Percentiles rank a stretch among this genome's conserved stretches.
phyloP scores from a whole-genome alignment of 2,888 invertebrate species.

The Harpalus rufipes region DNA sequence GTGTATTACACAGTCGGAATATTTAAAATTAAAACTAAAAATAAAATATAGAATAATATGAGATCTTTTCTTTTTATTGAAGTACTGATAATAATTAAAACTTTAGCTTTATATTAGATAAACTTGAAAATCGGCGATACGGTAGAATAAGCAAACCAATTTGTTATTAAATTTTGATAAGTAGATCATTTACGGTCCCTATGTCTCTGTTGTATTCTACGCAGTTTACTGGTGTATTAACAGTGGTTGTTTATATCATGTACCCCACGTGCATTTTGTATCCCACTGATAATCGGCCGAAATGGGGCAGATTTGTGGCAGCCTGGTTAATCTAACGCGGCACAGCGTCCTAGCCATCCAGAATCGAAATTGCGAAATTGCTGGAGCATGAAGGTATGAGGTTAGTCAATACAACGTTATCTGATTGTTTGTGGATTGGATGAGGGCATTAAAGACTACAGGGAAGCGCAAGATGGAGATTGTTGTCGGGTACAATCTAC shows the following conservation, averaged over 20 bases:
- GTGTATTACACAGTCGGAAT: too few species aligned
- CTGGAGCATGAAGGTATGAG: constrained; percentile 9
- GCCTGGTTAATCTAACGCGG: constrained; percentile 23
- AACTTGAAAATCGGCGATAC: too few species aligned
- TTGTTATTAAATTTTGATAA: constrained; percentile 1
- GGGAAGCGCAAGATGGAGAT: not conserved
- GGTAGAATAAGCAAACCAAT: not conserved
- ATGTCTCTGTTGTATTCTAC: not conserved
- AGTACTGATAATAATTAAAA: too few species aligned
- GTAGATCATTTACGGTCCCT: not conserved
- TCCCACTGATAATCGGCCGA: constrained; percentile 48
- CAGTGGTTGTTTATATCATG: constrained; percentile 20
- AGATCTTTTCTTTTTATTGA: too few species aligned
- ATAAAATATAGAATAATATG: too few species aligned
- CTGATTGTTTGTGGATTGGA: constrained; percentile 29
- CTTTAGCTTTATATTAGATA: too few species aligned
- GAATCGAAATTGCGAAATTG: constrained; percentile 54
- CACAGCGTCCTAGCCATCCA: not conserved
- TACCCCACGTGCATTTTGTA: constrained; percentile 45
- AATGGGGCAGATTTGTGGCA: constrained; percentile 51
- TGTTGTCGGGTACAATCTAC: not conserved
- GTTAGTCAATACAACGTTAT: constrained; percentile 11
- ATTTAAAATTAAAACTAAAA: too few species aligned
- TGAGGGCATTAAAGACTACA: not conserved
- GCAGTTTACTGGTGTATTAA: not conserved